Percentiles rank a stretch among this genome's conserved stretches.
phyloP scores from a whole-genome alignment of 23 tunicate species.

The Styela clava region DNA sequence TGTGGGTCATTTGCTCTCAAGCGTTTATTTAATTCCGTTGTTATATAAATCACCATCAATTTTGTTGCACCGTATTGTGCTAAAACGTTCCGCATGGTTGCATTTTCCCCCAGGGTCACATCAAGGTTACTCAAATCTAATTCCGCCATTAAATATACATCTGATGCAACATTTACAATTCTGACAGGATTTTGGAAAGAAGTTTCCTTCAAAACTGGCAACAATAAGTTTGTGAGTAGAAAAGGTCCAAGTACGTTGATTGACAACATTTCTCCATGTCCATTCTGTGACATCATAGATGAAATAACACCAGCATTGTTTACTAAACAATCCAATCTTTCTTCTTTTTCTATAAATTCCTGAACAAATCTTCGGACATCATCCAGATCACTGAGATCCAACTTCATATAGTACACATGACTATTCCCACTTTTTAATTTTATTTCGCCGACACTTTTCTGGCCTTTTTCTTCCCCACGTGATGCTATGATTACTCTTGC shows the following conservation, averaged over 20 bases:
- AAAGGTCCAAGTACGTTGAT: slow-evolving; percentile 24
- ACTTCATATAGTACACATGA: background rate
- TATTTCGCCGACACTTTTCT: slow-evolving; percentile 7
- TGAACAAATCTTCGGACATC: slow-evolving; percentile 11
- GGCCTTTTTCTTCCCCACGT: background rate
- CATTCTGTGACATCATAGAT: background rate
- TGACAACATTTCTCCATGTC: slow-evolving; percentile 20
- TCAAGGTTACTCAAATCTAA: slow-evolving; percentile 4
- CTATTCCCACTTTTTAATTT: background rate
- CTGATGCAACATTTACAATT: slow-evolving; percentile 14
- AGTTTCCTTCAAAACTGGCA: slow-evolving; percentile 14
- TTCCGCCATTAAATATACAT: background rate
- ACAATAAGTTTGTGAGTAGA: slow-evolving; percentile 18
- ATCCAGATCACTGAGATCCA: slow-evolving; percentile 9
- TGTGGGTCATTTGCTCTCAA: background rate
- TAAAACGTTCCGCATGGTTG: background rate
- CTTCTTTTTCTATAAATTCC: background rate
- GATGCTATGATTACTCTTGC: slow-evolving; percentile 25
- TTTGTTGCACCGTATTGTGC: slow-evolving; percentile 14
- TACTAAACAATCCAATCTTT: slow-evolving; percentile 6
- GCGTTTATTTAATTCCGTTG: background rate
- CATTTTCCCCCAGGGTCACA: background rate
- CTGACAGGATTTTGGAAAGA: slow-evolving; percentile 1
- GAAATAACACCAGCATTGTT: slow-evolving; percentile 15
- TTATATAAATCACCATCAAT: slow-evolving; percentile 14